Evolutionary conservation across 2,113 vertebrate genomes (phyloP), one percentile per base, ranked within the genome.

Genomic region (Thunnus thynnus): DNA sequence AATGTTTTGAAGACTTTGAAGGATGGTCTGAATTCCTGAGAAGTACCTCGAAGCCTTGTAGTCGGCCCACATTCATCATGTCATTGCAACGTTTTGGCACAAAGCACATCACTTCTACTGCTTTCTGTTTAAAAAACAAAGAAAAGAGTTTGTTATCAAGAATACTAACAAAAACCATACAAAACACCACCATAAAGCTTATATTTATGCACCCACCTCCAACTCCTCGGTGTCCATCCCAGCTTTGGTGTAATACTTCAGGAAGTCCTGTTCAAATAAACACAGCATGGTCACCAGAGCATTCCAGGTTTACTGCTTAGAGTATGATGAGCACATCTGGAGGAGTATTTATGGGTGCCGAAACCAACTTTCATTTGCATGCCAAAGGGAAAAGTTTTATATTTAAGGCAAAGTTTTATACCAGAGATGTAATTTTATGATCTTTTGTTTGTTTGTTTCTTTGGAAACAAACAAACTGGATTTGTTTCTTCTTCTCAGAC

Each of bases 31-130:
- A 80, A 85, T 70, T 78, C 68, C 68, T 36, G 57, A 83, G 68
- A 71, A 68, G 44, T 94, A 97, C 97, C 97, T 97, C 97, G 80
- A 98, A 98, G 52, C 97, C 97, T 87, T 97, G 97, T 27, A 98
- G 95, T 61, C 97, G 94, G 27, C 97, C 97, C 83, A 98, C 95
- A 67, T 97, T 97, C 97, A 98, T 98, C 97, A 98, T 98, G 89
- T 98, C 97, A 56, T 98, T 96, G 84, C 97, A 98, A 66, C 96
- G 96, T 87, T 97, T 97, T 83, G 97, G 97, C 81, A 98, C 97
- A 60, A 98, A 97, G 90, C 97, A 97, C 97, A 97, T 98, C 80
- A 98, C 97, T 84, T 97, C 96, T 66, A 97, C 96, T 2, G 97
- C 97, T 96, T 93, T 96, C 97, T 98, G 93, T 83, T 9, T 1